Evolutionary conservation across 2,113 vertebrate species (phyloP).

Genomic region (Gavialis gangeticus): DNA sequence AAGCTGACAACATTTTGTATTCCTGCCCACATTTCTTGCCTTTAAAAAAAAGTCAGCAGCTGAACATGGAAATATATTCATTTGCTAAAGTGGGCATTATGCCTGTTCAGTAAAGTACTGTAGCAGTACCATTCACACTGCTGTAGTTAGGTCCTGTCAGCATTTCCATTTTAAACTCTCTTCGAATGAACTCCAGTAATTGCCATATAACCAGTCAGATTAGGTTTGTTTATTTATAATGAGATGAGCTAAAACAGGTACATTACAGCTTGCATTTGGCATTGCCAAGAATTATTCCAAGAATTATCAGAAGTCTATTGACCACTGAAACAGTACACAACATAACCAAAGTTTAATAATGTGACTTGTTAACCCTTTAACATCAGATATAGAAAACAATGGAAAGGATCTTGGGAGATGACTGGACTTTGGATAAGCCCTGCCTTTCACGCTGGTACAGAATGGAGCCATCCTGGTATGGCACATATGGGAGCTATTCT

Average conservation of each 20-base stretch:
- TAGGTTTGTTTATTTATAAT: conserved; percentile 36
- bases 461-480: background rate
- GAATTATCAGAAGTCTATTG: background rate
- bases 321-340: background rate
- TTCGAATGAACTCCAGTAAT: conserved; percentile 39
- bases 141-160: background rate
- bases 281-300: background rate
- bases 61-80: background rate
- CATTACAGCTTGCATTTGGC: background rate
- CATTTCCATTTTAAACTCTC: conserved; percentile 53
- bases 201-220: background rate
- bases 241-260: background rate
- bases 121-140: background rate
- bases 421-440: background rate
- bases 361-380: background rate
- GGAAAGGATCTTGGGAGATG: background rate
- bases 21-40: background rate
- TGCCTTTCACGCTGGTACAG: background rate
- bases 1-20: background rate
- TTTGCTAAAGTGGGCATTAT: background rate
- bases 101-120: background rate
- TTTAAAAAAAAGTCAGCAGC: background rate
- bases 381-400: background rate
- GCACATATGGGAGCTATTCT: accelerated
- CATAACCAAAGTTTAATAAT: background rate